Evolutionary conservation across 2,113 vertebrate genomes (phyloP), one percentile per base, ranked within the genome.

Genomic region (Emberiza fucata): DNA sequence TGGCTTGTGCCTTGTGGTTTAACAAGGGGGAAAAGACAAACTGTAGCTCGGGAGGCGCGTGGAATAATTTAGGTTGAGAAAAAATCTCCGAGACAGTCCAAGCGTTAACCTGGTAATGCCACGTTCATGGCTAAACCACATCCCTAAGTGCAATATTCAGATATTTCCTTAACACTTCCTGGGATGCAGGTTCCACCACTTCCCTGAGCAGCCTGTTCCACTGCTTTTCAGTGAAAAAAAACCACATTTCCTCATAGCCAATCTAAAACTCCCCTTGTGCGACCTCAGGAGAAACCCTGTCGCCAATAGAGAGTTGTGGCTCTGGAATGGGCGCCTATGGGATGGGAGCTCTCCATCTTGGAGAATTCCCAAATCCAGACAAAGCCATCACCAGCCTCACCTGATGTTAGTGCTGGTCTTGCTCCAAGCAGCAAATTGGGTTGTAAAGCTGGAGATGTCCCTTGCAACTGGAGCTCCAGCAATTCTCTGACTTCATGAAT

Each of bases 61-160:
- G 50, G 71, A 61, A 76, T 82, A 68, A 69, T 77, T 83, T 42
- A 28, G 14, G 10, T 33, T 25, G 63, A 23, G 83, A 8, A 42
- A n/a, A 82, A 14, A 33, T 25, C 25, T 70, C 42, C 0, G 1
- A 69, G 54, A 33, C 6, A 0, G 1, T 53, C 28, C 24, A 25
- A 15, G 5, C 0, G 1, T 72, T 65, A 57, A 51, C 70, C 8
- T 68, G 64, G 40, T n/a, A 31, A 40, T 0, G 4, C 31, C 63
- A 54, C 3, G 1, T 42, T 75, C 47, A 48, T 0, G 0, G 42
- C 35, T 37, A 9, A 63, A 18, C 35, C 42, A 9, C 8, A 0
- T 28, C 42, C 25, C 63, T 28, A 3, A 61, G 40, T 90, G 56
- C 63, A 54, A 37, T 31, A 25, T 63, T 35, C 63, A 40, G 31